Percentiles rank a stretch among this genome's conserved stretches.
These are phyloP conservation scores for Opisthocomus hoazin DNA, from an alignment of 2,113 vertebrate species.

Conservation along the genomic window DNA sequence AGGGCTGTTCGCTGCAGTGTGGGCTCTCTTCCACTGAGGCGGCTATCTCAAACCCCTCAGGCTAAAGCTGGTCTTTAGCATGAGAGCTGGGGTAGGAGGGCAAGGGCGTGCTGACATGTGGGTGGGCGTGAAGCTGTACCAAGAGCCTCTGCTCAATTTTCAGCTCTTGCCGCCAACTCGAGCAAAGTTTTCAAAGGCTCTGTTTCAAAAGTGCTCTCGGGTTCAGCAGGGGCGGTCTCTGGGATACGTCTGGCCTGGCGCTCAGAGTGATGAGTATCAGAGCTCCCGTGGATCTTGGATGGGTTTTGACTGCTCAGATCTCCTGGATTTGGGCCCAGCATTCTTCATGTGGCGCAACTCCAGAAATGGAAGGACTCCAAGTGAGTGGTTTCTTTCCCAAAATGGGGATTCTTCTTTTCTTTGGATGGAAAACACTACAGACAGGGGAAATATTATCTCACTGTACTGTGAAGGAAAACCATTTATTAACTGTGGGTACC, in stretches of 20 bases:
- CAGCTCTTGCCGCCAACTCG: background rate
- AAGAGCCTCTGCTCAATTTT: background rate
- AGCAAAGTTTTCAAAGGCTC: background rate
- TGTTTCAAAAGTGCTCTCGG: background rate
- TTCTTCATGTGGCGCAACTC: background rate
- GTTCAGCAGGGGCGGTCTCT: background rate
- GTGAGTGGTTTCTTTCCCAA: slow-evolving; percentile 49
- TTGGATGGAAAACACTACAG: slow-evolving; percentile 30
- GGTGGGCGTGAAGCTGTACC: background rate
- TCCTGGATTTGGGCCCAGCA: slow-evolving; percentile 43
- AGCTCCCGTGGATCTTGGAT: slow-evolving; percentile 2
- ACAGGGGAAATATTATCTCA: background rate
- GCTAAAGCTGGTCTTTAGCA: background rate
- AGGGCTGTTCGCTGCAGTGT: rapidly evolving
- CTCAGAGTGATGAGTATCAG: background rate
- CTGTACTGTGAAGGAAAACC: background rate
- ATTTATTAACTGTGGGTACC: slow-evolving; percentile 24
- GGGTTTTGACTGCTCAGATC: slow-evolving; percentile 20
- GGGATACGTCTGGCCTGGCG: background rate
- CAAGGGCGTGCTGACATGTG: rapidly evolving
- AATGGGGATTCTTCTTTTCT: slow-evolving; percentile 56
- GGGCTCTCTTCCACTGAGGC: background rate
- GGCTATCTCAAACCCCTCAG: background rate
- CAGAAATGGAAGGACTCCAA: slow-evolving; percentile 55
- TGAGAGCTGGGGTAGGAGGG: background rate